Evolutionary conservation across 2,797 vertebrate species (phyloP).

Genomic region (Catamblyrhynchus diadema): DNA sequence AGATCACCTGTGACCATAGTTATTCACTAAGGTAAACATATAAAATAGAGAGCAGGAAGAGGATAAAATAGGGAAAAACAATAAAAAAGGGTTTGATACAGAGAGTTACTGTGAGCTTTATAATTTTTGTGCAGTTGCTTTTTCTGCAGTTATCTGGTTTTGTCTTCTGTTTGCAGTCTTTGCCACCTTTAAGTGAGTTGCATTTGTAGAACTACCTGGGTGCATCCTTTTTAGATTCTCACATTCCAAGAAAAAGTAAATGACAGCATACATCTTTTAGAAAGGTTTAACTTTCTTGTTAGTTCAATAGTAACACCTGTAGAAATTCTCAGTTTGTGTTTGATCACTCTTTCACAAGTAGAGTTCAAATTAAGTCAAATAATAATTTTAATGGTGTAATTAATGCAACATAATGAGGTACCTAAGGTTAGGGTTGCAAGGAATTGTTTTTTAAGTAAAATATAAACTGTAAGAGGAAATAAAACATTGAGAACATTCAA

Average conservation of each 20-base stretch:
- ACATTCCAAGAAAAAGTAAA: not conserved
- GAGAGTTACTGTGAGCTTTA: not conserved
- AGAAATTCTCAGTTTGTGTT: conserved; percentile 8
- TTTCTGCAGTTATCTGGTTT: not conserved
- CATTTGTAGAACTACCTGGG: not conserved
- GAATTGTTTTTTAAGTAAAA: not conserved
- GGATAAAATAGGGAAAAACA: not conserved
- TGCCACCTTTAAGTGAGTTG: not conserved
- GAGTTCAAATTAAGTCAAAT: not conserved
- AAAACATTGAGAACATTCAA: not conserved
- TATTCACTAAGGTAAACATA: not conserved
- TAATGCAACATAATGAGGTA: not conserved
- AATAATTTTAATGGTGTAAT: not conserved
- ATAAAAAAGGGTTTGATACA: not conserved
- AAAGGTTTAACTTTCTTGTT: not conserved
- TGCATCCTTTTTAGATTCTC: not conserved
- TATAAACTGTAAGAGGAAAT: not conserved
- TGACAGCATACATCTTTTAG: not conserved
- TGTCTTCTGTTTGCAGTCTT: not conserved
- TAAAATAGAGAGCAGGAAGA: not conserved
- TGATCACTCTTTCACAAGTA: not conserved
- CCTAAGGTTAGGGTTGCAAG: not conserved
- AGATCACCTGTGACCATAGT: not conserved
- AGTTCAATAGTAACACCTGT: not conserved
- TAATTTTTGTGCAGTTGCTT: not conserved